These are phyloP conservation scores for Glaucopsyche alexis DNA, from an alignment of 2,888 invertebrate species.

Conservation along the genomic window DNA sequence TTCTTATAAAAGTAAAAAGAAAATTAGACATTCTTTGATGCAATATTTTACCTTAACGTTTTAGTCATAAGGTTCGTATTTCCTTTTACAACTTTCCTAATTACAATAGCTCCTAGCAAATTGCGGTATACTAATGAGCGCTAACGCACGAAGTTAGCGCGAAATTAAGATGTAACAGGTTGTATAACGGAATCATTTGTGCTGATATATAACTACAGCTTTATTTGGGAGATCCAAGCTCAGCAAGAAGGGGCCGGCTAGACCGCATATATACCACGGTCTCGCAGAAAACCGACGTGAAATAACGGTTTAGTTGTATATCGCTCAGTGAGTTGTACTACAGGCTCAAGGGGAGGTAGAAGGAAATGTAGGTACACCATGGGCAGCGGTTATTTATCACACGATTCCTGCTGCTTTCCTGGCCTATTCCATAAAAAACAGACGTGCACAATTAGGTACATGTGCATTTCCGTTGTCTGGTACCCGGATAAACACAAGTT, in stretches of 20 bases:
- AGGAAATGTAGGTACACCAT: neutral
- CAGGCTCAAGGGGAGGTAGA: neutral
- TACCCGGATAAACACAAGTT: too few species aligned
- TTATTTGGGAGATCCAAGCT: neutral
- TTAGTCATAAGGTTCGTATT: neutral
- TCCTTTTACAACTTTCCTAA: neutral
- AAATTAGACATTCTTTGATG: neutral
- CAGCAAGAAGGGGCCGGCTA: neutral
- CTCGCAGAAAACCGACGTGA: neutral
- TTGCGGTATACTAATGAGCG: conserved; percentile 45
- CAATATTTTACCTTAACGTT: neutral
- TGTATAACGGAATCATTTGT: neutral
- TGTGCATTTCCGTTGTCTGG: too few species aligned
- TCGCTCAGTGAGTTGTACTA: neutral
- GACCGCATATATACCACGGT: neutral
- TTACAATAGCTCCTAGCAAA: conserved; percentile 38
- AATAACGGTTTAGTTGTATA: neutral
- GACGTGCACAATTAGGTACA: too few species aligned
- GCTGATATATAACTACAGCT: neutral
- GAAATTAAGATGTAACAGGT: conserved; percentile 43
- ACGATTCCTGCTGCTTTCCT: too few species aligned
- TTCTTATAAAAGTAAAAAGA: conserved; percentile 1
- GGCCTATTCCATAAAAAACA: too few species aligned
- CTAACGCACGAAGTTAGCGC: conserved; percentile 45
- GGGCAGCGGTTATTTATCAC: too few species aligned